These are phyloP conservation scores for Mionectes macconnelli DNA, from an alignment of 2,113 vertebrate genomes.

Conservation along the genomic window DNA sequence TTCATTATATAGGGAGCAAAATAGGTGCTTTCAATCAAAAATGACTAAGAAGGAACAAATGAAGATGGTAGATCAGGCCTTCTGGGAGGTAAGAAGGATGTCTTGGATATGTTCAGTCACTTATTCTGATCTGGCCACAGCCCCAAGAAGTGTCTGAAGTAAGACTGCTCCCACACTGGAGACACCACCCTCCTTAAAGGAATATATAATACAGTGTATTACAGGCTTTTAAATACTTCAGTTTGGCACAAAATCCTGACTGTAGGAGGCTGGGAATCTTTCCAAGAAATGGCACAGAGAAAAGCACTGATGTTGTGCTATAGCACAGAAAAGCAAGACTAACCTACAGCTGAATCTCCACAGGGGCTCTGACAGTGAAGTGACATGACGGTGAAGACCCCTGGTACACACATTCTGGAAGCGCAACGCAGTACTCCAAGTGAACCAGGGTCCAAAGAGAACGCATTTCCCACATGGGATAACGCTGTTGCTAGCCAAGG, in stretches of 20 bases:
- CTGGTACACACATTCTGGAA: background rate
- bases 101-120: constrained; percentile 66
- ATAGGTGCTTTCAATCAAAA: constrained; percentile 43
- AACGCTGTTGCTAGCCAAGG: background rate
- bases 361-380: accelerated
- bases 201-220: constrained; percentile 32
- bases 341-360: background rate
- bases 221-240: constrained; percentile 19
- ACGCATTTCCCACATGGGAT: background rate
- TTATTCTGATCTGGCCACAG: constrained; percentile 70
- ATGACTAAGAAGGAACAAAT: background rate
- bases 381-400: too few relatives aligned
- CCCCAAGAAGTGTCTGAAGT: constrained; percentile 23
- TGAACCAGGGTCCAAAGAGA: background rate
- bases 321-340: background rate
- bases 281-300: background rate
- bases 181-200: background rate
- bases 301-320: background rate
- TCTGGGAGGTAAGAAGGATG: constrained; percentile 65
- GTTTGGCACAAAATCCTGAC: background rate
- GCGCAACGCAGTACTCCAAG: background rate
- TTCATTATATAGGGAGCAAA: constrained; percentile 29
- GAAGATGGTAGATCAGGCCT: background rate
- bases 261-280: background rate
- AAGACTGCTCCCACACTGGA: background rate